A percentile compares a stretch with the other conserved stretches of the same genome.
These are phyloP conservation scores for Platyrinchus mystaceus DNA, from an alignment of 2,797 vertebrate genomes.

Conservation along the genomic window DNA sequence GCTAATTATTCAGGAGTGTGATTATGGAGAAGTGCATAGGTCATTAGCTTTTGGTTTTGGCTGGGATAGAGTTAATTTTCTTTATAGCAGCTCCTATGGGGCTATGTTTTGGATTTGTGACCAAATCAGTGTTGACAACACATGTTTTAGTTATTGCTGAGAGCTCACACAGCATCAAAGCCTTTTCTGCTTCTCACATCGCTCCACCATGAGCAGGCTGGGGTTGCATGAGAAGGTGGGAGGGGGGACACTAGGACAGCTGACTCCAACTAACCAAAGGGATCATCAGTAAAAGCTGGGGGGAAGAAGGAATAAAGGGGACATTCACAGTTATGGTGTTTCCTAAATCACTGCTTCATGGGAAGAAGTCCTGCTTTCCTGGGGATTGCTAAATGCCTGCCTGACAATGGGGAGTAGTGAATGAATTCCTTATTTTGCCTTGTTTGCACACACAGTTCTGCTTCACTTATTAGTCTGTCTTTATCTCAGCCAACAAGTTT, in stretches of 20 bases:
- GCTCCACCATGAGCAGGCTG: neutral
- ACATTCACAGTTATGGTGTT: accelerated
- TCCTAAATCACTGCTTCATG: neutral
- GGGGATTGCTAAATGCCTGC: neutral
- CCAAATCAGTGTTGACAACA: neutral
- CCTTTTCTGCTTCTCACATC: neutral
- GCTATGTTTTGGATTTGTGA: neutral
- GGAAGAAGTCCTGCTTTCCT: neutral
- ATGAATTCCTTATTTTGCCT: neutral
- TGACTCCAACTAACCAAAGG: neutral
- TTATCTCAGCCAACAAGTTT: neutral
- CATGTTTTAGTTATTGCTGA: neutral
- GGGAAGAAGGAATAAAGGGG: neutral
- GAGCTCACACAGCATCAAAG: neutral
- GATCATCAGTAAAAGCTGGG: neutral
- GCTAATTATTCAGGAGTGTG: neutral
- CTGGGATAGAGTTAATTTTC: neutral
- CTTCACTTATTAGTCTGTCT: neutral
- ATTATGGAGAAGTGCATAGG: neutral
- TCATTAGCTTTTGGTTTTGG: neutral
- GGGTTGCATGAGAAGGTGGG: neutral
- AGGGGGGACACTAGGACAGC: neutral
- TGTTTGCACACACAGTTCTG: neutral
- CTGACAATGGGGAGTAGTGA: neutral
- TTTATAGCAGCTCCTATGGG: neutral